Evolutionary conservation across 2,113 vertebrate genomes (phyloP).

Genomic region (Suricata suricatta): DNA sequence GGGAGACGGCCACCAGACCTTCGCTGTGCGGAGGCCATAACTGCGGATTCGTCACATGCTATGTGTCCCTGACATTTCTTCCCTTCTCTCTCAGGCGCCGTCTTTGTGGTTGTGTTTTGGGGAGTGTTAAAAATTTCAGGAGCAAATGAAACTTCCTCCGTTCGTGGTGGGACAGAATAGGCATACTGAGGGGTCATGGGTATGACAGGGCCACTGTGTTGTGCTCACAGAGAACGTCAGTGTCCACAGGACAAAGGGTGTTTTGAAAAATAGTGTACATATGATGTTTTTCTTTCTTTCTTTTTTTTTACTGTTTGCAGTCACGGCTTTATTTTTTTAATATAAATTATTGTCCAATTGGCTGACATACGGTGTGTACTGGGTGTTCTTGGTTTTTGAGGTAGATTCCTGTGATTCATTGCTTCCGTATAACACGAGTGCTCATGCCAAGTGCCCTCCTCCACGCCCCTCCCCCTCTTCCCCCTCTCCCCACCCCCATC

Average conservation of each 20-base stretch:
- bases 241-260: background rate
- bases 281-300: background rate
- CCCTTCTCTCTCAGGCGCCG: background rate
- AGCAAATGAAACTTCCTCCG: background rate
- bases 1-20: background rate
- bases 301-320: too few relatives aligned
- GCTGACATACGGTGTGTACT: too few relatives aligned
- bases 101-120: background rate
- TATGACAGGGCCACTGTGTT: background rate
- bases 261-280: background rate
- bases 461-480: too few relatives aligned
- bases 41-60: background rate
- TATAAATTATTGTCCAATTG: too few relatives aligned
- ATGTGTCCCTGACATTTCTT: background rate
- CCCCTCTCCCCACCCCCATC: too few relatives aligned
- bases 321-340: too few relatives aligned
- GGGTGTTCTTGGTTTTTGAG: too few relatives aligned
- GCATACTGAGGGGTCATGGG: background rate
- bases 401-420: too few relatives aligned
- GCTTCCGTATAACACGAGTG: too few relatives aligned
- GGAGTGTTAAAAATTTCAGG: background rate
- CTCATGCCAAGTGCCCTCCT: too few relatives aligned
- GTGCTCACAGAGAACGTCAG: background rate
- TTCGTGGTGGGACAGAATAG: background rate
- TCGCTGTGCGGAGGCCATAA: background rate